Evolutionary conservation across 2,888 invertebrate species (phyloP).

Genomic region (Cephalotes varians): DNA sequence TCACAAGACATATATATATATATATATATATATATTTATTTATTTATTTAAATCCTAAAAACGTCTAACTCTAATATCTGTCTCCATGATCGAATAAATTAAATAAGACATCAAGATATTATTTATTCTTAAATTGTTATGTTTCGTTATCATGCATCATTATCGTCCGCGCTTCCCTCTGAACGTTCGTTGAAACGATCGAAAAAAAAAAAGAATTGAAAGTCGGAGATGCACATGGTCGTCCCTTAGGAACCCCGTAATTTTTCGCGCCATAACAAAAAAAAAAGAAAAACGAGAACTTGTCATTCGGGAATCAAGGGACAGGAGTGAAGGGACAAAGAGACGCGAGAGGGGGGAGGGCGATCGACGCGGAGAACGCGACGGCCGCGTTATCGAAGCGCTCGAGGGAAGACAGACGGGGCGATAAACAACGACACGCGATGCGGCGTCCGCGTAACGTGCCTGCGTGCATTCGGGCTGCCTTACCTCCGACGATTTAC

Average conservation of each 20-base stretch:
- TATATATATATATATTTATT: too few species aligned
- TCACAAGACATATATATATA: not conserved
- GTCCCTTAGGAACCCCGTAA: not conserved
- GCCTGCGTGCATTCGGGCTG: not conserved
- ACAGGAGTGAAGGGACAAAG: slow-evolving; percentile 53
- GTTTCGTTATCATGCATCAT: not conserved
- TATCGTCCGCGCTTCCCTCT: not conserved
- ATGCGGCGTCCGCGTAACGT: not conserved
- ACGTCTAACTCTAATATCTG: not conserved
- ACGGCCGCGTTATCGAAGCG: not conserved
- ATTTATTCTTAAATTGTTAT: not conserved
- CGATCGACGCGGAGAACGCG: not conserved
- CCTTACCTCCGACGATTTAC: slow-evolving; percentile 5
- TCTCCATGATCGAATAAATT: not conserved
- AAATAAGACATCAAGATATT: not conserved
- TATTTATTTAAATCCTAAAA: too few species aligned
- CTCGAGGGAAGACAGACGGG: not conserved
- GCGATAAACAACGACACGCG: not conserved
- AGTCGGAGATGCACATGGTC: not conserved
- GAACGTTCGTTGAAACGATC: not conserved
- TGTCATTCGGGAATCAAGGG: not conserved
- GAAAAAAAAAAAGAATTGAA: not conserved
- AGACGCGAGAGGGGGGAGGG: not conserved
- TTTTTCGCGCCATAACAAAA: slow-evolving; percentile 67
- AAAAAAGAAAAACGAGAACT: not conserved